Evolutionary conservation across 1,140 invertebrate species (phyloP).

Genomic region (Drosophila littoralis): DNA sequence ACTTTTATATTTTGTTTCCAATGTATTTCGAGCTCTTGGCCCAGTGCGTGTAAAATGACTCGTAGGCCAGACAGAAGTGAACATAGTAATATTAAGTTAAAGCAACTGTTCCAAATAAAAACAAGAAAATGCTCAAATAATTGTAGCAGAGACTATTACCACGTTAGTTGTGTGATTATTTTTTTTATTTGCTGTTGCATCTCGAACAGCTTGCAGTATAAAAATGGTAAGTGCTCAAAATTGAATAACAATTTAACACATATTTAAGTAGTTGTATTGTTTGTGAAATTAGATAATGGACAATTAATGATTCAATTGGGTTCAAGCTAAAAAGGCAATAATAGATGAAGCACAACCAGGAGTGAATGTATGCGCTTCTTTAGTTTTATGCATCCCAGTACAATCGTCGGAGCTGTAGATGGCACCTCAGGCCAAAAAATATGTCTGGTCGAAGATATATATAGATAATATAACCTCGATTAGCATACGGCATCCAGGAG

Average conservation of each 20-base stretch:
- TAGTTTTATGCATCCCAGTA: too few relatives aligned
- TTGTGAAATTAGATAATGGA: too few relatives aligned
- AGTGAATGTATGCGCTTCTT: too few relatives aligned
- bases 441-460: too few relatives aligned
- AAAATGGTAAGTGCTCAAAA: conserved; percentile 60
- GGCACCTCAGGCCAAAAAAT: too few relatives aligned
- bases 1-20: conserved; percentile 34
- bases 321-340: too few relatives aligned
- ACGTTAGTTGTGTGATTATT: conserved; percentile 41
- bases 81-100: conserved; percentile 57
- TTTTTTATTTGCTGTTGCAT: conserved; percentile 62
- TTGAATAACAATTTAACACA: not conserved
- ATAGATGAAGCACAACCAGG: too few relatives aligned
- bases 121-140: conserved; percentile 40
- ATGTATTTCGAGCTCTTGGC: conserved; percentile 56
- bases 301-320: too few relatives aligned
- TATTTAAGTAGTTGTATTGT: not conserved
- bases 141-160: not conserved
- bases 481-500: too few relatives aligned
- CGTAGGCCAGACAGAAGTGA: conserved; percentile 62
- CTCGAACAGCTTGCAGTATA: conserved; percentile 63
- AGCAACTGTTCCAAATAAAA: conserved; percentile 63
- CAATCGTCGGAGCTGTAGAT: too few relatives aligned
- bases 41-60: conserved; percentile 66
- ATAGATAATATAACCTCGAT: too few relatives aligned